phyloP scores from a whole-genome alignment of 2,888 invertebrate species.

The Acleris literana region DNA sequence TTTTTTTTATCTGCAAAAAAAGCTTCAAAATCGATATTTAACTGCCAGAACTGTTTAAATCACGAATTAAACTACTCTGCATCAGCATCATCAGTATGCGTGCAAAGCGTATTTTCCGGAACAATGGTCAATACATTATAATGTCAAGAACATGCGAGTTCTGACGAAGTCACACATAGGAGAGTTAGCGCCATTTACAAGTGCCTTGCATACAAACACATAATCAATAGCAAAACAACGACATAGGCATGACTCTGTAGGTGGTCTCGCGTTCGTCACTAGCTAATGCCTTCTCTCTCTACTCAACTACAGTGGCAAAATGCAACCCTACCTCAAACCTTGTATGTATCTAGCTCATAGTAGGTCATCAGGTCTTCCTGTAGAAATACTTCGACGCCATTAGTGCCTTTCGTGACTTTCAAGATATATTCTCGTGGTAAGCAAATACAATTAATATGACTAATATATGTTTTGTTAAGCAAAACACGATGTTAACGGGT shows the following conservation, averaged over 20 bases:
- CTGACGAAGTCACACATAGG: background rate
- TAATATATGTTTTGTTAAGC: constrained; percentile 9
- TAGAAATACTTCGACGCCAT: too few species aligned
- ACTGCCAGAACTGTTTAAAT: too few species aligned
- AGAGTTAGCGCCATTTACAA: constrained; percentile 11
- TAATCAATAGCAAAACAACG: background rate
- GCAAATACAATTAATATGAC: constrained; percentile 6
- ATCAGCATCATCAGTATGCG: background rate
- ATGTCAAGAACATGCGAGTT: background rate
- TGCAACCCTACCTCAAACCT: too few species aligned
- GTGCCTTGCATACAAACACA: constrained; percentile 17
- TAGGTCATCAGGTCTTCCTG: too few species aligned
- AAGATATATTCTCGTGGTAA: background rate
- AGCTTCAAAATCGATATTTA: too few species aligned
- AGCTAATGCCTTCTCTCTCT: background rate
- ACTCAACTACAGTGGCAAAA: too few species aligned
- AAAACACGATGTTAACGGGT: constrained; percentile 5
- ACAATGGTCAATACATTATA: constrained; percentile 18
- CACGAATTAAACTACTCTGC: too few species aligned
- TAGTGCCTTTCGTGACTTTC: too few species aligned
- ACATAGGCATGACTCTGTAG: constrained; percentile 13
- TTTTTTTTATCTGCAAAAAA: too few species aligned
- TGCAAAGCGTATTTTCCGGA: background rate
- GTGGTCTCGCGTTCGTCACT: constrained; percentile 16
- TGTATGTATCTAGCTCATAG: too few species aligned